Evolutionary conservation across 23 tunicate genomes (phyloP), one percentile per base, ranked within the genome.

Genomic region (Aplidium turbinatum): DNA sequence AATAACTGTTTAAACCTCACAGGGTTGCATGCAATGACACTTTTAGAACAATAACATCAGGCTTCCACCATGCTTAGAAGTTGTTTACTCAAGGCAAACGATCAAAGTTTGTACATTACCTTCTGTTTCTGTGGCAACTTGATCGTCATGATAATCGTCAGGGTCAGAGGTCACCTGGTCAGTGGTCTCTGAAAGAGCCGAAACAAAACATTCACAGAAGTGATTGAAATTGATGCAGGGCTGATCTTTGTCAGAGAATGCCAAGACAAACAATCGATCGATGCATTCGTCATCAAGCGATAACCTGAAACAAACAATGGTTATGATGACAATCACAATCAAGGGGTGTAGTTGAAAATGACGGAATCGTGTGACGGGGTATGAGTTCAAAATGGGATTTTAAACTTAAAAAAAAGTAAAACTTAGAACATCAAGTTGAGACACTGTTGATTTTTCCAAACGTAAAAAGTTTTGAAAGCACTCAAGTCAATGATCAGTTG

Each of bases 161-260:
- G 7, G 21, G 6, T 19, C 62, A 18, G 62, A 55, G 25, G 24
- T 6, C 13, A 55, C 7, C 13, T 4, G 13, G 6, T 76, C 80
- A 33, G 32, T 36, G 20, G 57, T 26, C 38, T 75, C 72, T 1
- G 82, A 61, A 4, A 76, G 42, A 1, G 68, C 82, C 3, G 72
- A 38, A 2, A 76, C 72, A 76, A 76, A 76, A 47, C 82, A 76
- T 38, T 76, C 57, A 42, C 82, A 76, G 30, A 76, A 76, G 25
- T 62, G 42, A 30, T 61, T 42, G 33, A 76, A 76, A 32, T 76
- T 68, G 40, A 57, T 62, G 1, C 26, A 58, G n/a, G 3, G 24
- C n/a, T 16, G n/a, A 1, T 31, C 21, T 76, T 28, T 28, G 2
- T 61, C 7, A n/a, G 56, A 38, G 47, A 76, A 76, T 18, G 72